Evolutionary conservation across 2,797 vertebrate genomes (phyloP), one percentile per base, ranked within the genome.

Genomic region (Botia almorhae): DNA sequence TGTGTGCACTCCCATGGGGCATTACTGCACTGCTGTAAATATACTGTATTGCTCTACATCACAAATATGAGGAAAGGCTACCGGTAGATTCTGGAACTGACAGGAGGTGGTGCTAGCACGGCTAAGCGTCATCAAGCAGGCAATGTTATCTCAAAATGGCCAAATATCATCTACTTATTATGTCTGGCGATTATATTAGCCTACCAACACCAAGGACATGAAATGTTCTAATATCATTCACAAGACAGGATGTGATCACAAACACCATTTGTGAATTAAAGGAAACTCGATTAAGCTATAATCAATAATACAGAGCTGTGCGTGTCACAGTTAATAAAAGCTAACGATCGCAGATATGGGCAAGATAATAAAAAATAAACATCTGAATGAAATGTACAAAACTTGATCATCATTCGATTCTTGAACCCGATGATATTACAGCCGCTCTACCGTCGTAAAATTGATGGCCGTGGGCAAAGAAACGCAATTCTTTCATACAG

Each of bases 381-480:
- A 65, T 65, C 63, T 43, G 10, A 65, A 68, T 36, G 55, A 82
- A 85, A 86, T 80, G 39, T 71, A 77, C 74, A 43, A 81, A 69
- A 50, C 7, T 68, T 68, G 75, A 83, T 10, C 78, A 85, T 85
- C 65, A 82, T 84, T 83, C 3, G 64, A 53, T 63, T 17, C 56
- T 68, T 77, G 60, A 76, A 77, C 48, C 74, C 77, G 71, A 50
- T 43, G 69, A 63, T 53, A 84, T 77, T 61, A 80, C 17, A 67
- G 75, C 29, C 17, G 46, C 33, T 60, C 64, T 68, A 74, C 69
- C 48, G 29, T 56, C 64, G 33, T 64, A 17, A 21, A 43, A 75
- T 64, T 71, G 61, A 79, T 67, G 33, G 80, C 82, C 81, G 43
- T 21, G 21, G 63, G 50, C 63, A 64, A 78, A 82, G 68, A 63